Evolutionary conservation across 1,140 invertebrate species (phyloP).

Genomic region (Tetragonula clypearis): DNA sequence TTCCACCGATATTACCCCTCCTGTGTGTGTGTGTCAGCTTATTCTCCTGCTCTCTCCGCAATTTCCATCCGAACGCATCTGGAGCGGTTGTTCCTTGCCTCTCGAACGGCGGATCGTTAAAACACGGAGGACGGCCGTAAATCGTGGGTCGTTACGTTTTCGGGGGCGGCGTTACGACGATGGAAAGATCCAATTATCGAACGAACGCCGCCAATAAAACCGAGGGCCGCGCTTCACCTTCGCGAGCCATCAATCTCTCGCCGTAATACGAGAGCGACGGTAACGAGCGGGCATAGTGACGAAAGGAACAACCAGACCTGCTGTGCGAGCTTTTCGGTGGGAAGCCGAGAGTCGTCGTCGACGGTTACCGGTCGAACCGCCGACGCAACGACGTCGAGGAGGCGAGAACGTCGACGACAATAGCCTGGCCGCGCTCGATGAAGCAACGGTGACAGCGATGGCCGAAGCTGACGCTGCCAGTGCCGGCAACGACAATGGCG

Average conservation of each 20-base stretch:
- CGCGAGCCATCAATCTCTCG: constrained; percentile 28
- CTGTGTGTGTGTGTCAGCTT: neutral
- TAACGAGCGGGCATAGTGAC: constrained; percentile 33
- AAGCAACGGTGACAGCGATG: constrained; percentile 48
- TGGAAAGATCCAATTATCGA: constrained; percentile 59
- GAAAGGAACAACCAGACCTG: neutral
- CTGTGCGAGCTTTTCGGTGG: neutral
- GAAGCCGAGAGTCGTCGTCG: neutral
- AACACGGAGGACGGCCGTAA: constrained; percentile 48
- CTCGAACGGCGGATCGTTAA: constrained; percentile 48
- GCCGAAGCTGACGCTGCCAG: constrained; percentile 47
- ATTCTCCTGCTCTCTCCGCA: neutral
- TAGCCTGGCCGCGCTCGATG: constrained; percentile 41
- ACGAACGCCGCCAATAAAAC: constrained; percentile 9
- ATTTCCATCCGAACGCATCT: constrained; percentile 12
- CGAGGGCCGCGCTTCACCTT: neutral
- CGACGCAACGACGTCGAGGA: constrained; percentile 27
- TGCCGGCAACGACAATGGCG: constrained; percentile 54
- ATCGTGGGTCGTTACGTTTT: constrained; percentile 55
- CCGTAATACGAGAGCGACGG: constrained; percentile 29
- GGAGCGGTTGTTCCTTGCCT: neutral
- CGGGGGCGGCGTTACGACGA: constrained; percentile 12
- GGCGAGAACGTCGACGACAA: constrained; percentile 37
- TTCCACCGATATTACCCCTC: neutral
- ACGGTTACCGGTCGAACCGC: constrained; percentile 20